A percentile compares a stretch with the other conserved stretches of the same genome.
Conservation (phyloP, 2,888 invertebrate species). For the Dicranocentrus wangi region DNA sequence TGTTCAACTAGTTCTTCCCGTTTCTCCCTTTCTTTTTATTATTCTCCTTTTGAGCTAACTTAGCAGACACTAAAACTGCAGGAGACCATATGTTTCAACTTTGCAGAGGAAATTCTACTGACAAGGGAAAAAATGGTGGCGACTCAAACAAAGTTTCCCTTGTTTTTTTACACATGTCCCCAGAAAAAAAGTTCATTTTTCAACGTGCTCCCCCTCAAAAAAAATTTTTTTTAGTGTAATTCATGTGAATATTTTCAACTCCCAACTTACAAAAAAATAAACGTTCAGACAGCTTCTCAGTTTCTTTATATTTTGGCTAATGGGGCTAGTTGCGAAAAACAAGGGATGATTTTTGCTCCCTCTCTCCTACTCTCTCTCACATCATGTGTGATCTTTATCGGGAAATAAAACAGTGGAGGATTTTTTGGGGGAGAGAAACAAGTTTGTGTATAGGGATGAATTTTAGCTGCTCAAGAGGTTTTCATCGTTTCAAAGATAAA, state of each 20-base stretch:
- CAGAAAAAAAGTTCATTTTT: constrained; percentile 36
- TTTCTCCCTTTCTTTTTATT: constrained; percentile 22
- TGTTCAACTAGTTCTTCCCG: constrained; percentile 22
- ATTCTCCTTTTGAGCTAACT: constrained; percentile 16
- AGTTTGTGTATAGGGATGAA: too few relatives aligned
- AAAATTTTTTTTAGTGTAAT: neutral
- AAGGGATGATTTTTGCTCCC: constrained; percentile 56
- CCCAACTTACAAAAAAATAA: too few relatives aligned
- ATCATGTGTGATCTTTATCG: neutral
- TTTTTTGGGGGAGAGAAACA: neutral
- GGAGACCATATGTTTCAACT: constrained; percentile 56
- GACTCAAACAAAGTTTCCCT: constrained; percentile 9
- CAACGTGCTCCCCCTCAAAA: constrained; percentile 26
- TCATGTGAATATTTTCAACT: neutral
- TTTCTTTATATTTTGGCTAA: neutral
- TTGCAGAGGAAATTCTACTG: constrained; percentile 51
- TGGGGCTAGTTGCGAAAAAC: constrained; percentile 60
- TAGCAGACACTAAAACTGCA: constrained; percentile 40
- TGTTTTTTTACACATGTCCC: constrained; percentile 41
- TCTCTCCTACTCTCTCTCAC: neutral
- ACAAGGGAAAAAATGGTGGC: constrained; percentile 41
- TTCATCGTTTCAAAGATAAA: too few relatives aligned
- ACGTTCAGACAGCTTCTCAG: too few relatives aligned
- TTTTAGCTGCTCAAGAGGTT: too few relatives aligned
- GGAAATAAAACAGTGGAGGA: too few relatives aligned